These are phyloP conservation scores for Ophiodon elongatus DNA, from an alignment of 2,113 vertebrate genomes.

Conservation along the genomic window DNA sequence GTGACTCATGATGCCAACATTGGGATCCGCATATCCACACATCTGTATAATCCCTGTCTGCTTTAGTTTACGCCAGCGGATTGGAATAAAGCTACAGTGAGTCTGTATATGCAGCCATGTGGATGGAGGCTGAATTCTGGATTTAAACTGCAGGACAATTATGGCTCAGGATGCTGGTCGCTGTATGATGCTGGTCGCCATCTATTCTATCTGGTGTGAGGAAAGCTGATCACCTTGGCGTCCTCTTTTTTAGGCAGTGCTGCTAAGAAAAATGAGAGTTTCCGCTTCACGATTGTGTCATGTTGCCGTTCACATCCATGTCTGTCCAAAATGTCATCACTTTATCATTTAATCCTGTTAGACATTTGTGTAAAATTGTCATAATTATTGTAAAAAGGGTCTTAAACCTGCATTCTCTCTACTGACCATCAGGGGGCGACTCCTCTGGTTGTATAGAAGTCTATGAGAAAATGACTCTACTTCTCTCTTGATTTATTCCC, in stretches of 20 bases:
- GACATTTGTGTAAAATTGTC: no score
- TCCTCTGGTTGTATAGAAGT: background rate
- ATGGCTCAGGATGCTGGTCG: conserved; percentile 22
- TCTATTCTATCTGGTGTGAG: conserved; percentile 12
- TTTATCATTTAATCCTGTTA: no score
- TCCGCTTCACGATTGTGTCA: no score
- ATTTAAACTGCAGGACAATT: conserved; percentile 44
- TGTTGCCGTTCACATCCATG: no score
- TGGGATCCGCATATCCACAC: conserved; percentile 42
- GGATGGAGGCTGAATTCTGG: conserved; percentile 39
- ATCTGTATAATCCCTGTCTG: conserved; percentile 57
- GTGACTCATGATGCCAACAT: conserved; percentile 46
- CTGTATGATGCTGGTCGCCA: conserved; percentile 6
- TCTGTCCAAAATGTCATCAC: no score
- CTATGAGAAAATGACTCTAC: no score
- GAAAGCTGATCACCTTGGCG: conserved; percentile 43
- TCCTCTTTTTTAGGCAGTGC: conserved; percentile 25
- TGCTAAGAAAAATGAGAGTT: background rate
- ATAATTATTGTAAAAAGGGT: no score
- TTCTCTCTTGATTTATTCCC: no score
- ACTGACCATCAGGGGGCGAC: background rate
- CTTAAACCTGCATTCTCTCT: background rate
- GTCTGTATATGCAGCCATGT: conserved; percentile 30
- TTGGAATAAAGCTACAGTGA: conserved; percentile 39
- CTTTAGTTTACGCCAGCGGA: conserved; percentile 41